phyloP scores from a whole-genome alignment of 2,797 vertebrate species.

The Pseudochirops cupreus region DNA sequence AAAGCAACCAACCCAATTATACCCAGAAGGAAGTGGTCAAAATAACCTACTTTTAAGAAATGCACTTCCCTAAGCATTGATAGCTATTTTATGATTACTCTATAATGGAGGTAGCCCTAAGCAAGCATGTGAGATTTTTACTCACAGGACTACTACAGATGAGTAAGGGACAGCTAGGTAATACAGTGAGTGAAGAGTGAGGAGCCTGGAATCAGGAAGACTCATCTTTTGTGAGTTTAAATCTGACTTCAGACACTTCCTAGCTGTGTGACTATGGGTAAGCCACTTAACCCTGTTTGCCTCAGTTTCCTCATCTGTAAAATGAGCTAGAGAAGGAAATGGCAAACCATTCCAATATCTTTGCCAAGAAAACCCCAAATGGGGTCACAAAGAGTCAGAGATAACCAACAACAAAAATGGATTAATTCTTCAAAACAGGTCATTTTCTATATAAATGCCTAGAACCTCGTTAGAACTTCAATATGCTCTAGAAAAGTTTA shows the following conservation, averaged over 20 bases:
- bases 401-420: neutral
- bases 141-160: constrained; percentile 10
- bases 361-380: neutral
- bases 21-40: neutral
- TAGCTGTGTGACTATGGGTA: neutral
- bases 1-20: neutral
- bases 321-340: neutral
- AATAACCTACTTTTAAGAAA: neutral
- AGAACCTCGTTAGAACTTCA: neutral
- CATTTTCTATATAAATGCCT: constrained; percentile 47
- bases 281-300: neutral
- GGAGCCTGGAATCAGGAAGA: too few relatives aligned
- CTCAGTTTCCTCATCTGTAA: neutral
- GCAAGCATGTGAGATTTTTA: neutral
- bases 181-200: neutral
- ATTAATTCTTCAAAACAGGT: constrained; percentile 42
- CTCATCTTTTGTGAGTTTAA: neutral
- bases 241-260: neutral
- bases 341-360: neutral
- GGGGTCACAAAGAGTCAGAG: neutral
- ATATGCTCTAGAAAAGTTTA: neutral
- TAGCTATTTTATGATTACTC: constrained; percentile 24
- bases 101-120: constrained; percentile 31
- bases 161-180: neutral
- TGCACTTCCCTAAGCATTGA: neutral